A percentile compares a stretch with the other conserved stretches of the same genome.
phyloP scores from a whole-genome alignment of 2,888 invertebrate species.

The Cylindroiulus punctatus region DNA sequence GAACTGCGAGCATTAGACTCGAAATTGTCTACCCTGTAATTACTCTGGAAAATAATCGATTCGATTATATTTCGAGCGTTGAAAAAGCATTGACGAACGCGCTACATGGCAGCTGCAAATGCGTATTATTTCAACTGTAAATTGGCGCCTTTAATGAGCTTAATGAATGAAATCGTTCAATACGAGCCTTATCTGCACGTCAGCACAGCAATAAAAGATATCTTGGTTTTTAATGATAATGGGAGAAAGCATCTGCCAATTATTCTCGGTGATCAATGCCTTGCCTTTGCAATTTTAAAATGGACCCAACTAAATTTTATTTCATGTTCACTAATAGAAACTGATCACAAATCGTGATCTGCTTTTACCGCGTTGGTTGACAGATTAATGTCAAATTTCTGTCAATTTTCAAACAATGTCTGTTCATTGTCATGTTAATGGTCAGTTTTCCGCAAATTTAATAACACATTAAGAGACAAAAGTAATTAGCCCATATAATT shows the following conservation, averaged over 20 bases:
- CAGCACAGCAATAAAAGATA: not conserved
- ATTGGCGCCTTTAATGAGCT: constrained; percentile 29
- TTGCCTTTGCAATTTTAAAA: not conserved
- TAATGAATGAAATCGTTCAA: not conserved
- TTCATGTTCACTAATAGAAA: too few species aligned
- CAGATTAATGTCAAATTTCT: too few species aligned
- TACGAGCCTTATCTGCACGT: not conserved
- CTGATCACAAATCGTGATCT: too few species aligned
- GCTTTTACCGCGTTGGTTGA: too few species aligned
- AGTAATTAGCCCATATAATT: too few species aligned
- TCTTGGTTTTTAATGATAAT: not conserved
- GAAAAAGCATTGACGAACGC: not conserved
- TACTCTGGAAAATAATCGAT: constrained; percentile 12
- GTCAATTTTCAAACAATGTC: too few species aligned
- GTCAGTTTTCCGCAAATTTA: too few species aligned
- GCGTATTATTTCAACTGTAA: not conserved
- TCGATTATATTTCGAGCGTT: constrained; percentile 15
- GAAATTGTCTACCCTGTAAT: not conserved
- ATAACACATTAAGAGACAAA: too few species aligned
- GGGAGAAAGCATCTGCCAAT: not conserved
- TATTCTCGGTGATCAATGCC: not conserved
- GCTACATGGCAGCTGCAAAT: not conserved
- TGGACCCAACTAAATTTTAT: too few species aligned
- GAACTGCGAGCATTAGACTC: not conserved
- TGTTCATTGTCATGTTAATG: too few species aligned